phyloP scores from a whole-genome alignment of 2,113 vertebrate species.

The Gymnobelideus leadbeateri region DNA sequence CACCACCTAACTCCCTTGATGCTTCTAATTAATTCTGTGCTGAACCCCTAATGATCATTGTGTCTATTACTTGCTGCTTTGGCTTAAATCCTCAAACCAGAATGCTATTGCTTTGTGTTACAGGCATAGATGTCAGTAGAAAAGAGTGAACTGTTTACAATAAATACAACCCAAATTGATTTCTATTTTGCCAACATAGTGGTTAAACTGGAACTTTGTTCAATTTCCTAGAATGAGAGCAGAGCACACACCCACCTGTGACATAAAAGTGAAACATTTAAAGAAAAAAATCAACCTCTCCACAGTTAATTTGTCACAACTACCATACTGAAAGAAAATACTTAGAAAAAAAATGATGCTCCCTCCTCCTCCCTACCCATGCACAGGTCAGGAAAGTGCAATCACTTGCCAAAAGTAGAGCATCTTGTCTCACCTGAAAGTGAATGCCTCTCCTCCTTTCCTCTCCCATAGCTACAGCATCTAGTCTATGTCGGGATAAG shows the following conservation, averaged over 20 bases:
- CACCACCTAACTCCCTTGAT: no score
- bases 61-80: not conserved
- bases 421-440: not conserved
- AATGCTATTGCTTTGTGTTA: not conserved
- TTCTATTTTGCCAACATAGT: not conserved
- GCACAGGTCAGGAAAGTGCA: not conserved
- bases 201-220: not conserved
- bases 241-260: not conserved
- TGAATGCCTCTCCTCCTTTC: not conserved
- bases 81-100: not conserved
- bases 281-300: not conserved
- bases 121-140: not conserved
- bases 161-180: not conserved
- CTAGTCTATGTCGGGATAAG: not conserved
- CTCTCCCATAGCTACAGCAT: not conserved
- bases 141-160: not conserved
- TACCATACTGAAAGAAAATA: not conserved
- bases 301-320: not conserved
- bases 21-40: not conserved
- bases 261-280: not conserved
- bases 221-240: not conserved
- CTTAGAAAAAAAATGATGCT: not conserved
- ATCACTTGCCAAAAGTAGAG: not conserved
- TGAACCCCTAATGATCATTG: not conserved
- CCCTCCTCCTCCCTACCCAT: not conserved